Percentiles rank a stretch among this genome's conserved stretches.
Conservation (phyloP, 2,888 invertebrate species). For the Strigamia maritima region DNA sequence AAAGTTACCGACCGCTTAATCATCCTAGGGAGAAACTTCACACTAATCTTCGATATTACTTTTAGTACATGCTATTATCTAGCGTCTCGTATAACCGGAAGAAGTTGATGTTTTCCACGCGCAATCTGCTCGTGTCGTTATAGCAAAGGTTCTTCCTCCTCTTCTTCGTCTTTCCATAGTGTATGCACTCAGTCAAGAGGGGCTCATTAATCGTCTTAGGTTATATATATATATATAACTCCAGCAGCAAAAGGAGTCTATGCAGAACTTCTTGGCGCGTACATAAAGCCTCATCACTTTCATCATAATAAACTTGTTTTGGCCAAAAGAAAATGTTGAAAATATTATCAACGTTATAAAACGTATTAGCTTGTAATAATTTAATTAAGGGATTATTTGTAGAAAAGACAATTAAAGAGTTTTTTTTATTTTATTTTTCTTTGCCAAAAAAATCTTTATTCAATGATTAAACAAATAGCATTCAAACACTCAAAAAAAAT, state of each 20-base stretch:
- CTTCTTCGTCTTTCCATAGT: neutral
- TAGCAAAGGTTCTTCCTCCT: neutral
- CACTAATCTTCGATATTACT: neutral
- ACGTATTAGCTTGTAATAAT: too few species aligned
- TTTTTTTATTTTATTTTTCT: too few species aligned
- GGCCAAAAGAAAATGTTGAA: neutral
- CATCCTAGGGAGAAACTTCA: neutral
- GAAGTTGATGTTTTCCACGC: neutral
- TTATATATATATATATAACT: neutral
- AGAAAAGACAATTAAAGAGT: too few species aligned
- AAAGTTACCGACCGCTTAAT: conserved; percentile 26
- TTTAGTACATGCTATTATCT: neutral
- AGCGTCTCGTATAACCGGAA: neutral
- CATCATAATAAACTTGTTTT: conserved; percentile 19
- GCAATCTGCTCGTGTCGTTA: neutral
- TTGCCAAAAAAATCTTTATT: neutral
- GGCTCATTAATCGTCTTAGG: conserved; percentile 17
- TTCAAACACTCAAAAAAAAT: neutral
- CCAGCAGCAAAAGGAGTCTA: neutral
- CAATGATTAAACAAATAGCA: neutral
- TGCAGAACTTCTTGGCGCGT: neutral
- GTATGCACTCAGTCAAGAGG: conserved; percentile 27
- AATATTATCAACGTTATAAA: neutral
- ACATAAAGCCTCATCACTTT: neutral
- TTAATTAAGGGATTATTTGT: too few species aligned